phyloP scores from a whole-genome alignment of 2,888 invertebrate genomes.

The Eudemis profundana region DNA sequence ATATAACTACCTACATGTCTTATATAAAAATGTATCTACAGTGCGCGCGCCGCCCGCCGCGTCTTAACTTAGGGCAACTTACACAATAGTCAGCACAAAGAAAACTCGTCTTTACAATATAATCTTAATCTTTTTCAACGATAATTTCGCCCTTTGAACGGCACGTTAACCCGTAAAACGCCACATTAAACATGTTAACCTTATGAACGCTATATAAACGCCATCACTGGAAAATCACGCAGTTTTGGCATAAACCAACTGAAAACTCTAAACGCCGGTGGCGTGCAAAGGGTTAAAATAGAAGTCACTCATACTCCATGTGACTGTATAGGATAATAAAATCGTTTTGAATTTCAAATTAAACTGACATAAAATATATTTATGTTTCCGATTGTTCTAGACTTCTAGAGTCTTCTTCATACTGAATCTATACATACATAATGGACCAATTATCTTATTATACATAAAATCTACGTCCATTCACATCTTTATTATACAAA shows the following conservation, averaged over 20 bases:
- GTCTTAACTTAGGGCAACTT: not conserved
- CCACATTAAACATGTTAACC: too few species aligned
- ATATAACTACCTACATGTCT: conserved; percentile 80
- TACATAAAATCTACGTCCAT: conserved; percentile 16
- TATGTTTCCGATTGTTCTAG: not conserved
- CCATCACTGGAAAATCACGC: too few species aligned
- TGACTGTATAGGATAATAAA: not conserved
- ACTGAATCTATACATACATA: conserved; percentile 22
- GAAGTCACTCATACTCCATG: not conserved
- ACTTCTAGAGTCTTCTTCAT: conserved; percentile 1
- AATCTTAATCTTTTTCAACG: too few species aligned
- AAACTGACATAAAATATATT: not conserved
- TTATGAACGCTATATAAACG: too few species aligned
- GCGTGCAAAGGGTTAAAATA: not conserved
- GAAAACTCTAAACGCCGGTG: too few species aligned
- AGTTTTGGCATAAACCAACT: too few species aligned
- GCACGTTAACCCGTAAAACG: not conserved
- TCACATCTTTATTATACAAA: conserved; percentile 20
- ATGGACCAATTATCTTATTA: conserved; percentile 20
- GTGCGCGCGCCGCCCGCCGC: conserved; percentile 49
- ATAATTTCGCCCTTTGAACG: not conserved
- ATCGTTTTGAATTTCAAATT: not conserved
- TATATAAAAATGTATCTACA: conserved; percentile 82
- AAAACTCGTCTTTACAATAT: too few species aligned
- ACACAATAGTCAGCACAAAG: not conserved